Conservation (phyloP, 2,797 vertebrate genomes). For the Atherinosoma microstoma region DNA sequence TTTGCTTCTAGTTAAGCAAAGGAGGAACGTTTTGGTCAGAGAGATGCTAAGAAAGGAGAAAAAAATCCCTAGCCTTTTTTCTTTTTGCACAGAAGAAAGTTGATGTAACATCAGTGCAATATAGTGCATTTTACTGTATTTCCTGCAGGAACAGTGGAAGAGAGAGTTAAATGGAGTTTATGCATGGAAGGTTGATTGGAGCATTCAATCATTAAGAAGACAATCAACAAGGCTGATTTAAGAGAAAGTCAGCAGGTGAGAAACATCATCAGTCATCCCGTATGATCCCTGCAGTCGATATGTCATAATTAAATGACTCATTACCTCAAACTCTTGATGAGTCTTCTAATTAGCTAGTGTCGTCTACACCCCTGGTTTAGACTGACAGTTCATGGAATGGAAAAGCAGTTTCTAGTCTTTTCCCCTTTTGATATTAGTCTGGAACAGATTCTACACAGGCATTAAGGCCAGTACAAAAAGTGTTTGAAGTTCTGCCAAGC, state of each 20-base stretch:
- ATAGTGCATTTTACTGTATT: neutral
- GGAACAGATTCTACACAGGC: slow-evolving; percentile 17
- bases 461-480: slow-evolving; percentile 4
- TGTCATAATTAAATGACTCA: slow-evolving; percentile 25
- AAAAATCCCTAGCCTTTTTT: neutral
- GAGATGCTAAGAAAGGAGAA: neutral
- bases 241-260: slow-evolving; percentile 3
- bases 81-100: slow-evolving; percentile 20
- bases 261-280: slow-evolving; percentile 10
- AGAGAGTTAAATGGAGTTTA: no score
- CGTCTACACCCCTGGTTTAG: neutral
- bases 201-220: slow-evolving; percentile 14
- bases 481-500: slow-evolving; percentile 1
- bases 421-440: slow-evolving; percentile 20
- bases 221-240: slow-evolving; percentile 10
- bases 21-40: neutral
- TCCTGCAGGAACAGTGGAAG: slow-evolving; percentile 1
- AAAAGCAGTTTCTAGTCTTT: slow-evolving; percentile 3
- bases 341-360: neutral
- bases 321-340: slow-evolving; percentile 11
- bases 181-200: neutral
- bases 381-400: neutral
- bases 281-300: slow-evolving; percentile 18
- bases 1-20: slow-evolving; percentile 10
- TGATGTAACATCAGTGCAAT: slow-evolving; percentile 66